phyloP scores from a whole-genome alignment of 2,888 invertebrate species.

The Tromatobia lineatoria region DNA sequence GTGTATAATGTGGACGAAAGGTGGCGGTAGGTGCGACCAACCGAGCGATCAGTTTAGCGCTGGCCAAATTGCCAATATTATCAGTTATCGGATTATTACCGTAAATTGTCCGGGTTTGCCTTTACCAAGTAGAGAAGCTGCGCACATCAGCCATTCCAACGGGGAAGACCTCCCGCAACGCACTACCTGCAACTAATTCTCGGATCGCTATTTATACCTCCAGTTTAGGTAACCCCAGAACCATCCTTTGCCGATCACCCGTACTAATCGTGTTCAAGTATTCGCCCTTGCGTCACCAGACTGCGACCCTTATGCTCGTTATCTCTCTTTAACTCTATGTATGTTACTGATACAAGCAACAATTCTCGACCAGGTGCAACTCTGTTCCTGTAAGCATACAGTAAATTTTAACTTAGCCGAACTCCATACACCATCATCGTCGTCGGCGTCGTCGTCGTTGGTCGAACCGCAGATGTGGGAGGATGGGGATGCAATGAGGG shows the following conservation, averaged over 20 bases:
- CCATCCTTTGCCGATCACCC: neutral
- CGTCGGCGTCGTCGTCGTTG: constrained; percentile 32
- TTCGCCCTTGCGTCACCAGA: constrained; percentile 48
- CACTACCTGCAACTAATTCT: constrained; percentile 46
- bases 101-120: constrained; percentile 81
- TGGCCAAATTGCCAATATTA: constrained; percentile 81
- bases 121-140: constrained; percentile 70
- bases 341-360: constrained; percentile 49
- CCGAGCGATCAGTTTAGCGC: constrained; percentile 77
- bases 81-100: constrained; percentile 83
- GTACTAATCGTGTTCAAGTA: constrained; percentile 3
- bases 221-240: constrained; percentile 12
- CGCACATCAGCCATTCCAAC: constrained; percentile 1
- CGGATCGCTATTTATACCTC: constrained; percentile 52
- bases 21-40: constrained; percentile 47
- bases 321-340: constrained; percentile 49
- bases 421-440: constrained; percentile 70
- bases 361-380: constrained; percentile 77
- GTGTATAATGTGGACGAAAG: constrained; percentile 40
- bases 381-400: constrained; percentile 77
- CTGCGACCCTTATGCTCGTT: constrained; percentile 28
- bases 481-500: constrained; percentile 51
- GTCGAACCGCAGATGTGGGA: constrained; percentile 53
- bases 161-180: constrained; percentile 2
- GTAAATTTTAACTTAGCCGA: constrained; percentile 80